phyloP scores from a whole-genome alignment of 1,140 invertebrate genomes.

The Megathymus violae region DNA sequence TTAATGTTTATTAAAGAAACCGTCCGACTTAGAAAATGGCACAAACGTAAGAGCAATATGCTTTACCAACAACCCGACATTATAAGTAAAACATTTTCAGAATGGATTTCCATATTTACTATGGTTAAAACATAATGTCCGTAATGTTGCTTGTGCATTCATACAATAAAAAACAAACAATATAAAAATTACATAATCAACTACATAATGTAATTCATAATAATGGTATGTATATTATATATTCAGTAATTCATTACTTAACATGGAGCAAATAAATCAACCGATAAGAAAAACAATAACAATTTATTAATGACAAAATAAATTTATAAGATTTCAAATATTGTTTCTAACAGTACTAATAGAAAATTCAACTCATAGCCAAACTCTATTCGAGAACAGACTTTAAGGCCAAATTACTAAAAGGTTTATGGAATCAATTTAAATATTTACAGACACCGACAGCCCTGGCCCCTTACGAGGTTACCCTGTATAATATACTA shows the following conservation, averaged over 20 bases:
- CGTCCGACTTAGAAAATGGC: constrained; percentile 58
- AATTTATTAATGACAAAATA: constrained; percentile 46
- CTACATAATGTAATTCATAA: constrained; percentile 19
- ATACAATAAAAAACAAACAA: constrained; percentile 18
- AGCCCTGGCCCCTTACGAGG: constrained; percentile 32
- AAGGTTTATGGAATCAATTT: constrained; percentile 15
- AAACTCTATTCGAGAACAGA: constrained; percentile 31
- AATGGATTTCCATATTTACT: constrained; percentile 46
- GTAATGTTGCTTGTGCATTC: constrained; percentile 5
- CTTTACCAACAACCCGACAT: constrained; percentile 30
- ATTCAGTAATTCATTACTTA: constrained; percentile 16
- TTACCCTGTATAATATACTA: constrained; percentile 37
- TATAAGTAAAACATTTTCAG: constrained; percentile 44
- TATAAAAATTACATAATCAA: constrained; percentile 39
- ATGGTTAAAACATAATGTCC: constrained; percentile 14
- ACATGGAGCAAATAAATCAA: constrained; percentile 46
- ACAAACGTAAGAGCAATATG: constrained; percentile 50
- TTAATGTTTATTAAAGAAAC: constrained; percentile 26
- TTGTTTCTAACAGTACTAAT: constrained; percentile 66
- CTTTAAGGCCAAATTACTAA: constrained; percentile 13
- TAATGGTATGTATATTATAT: constrained; percentile 28
- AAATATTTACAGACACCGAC: constrained; percentile 40
- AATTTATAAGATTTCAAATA: constrained; percentile 64
- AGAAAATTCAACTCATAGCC: constrained; percentile 45
- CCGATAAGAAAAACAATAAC: constrained; percentile 44